Evolutionary conservation across 2,888 invertebrate species (phyloP).

Genomic region (Ennomos fuscantarius): DNA sequence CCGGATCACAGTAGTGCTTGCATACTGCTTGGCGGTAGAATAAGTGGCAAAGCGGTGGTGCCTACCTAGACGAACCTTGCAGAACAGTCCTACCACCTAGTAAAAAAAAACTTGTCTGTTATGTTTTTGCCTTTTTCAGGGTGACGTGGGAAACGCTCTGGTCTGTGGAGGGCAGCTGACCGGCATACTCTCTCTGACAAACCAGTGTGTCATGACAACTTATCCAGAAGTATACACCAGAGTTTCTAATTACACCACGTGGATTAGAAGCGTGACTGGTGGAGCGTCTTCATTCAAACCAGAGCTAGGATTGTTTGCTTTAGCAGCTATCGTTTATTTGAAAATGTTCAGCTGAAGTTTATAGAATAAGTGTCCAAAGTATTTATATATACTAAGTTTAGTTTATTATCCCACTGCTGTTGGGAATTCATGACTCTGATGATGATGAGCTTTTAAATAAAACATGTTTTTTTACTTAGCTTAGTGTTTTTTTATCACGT

Average conservation of each 20-base stretch:
- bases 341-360: conserved; percentile 42
- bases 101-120: no score
- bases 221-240: conserved; percentile 62
- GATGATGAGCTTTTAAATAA: background rate
- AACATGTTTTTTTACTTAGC: background rate
- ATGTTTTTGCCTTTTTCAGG: conserved; percentile 44
- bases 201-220: conserved; percentile 42
- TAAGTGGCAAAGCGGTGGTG: no score
- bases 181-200: conserved; percentile 53
- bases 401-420: conserved; percentile 3
- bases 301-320: conserved; percentile 43
- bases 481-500: background rate
- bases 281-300: conserved; percentile 49
- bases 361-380: background rate
- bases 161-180: conserved; percentile 55
- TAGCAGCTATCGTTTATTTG: conserved; percentile 44
- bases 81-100: no score
- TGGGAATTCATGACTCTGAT: conserved; percentile 1
- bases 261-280: conserved; percentile 54
- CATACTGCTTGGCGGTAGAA: no score
- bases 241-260: conserved; percentile 57
- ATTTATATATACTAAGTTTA: background rate
- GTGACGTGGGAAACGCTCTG: conserved; percentile 58
- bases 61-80: no score
- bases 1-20: no score